Evolutionary conservation across 1,140 invertebrate genomes (phyloP), one percentile per base, ranked within the genome.

Genomic region (Ooceraea biroi): DNA sequence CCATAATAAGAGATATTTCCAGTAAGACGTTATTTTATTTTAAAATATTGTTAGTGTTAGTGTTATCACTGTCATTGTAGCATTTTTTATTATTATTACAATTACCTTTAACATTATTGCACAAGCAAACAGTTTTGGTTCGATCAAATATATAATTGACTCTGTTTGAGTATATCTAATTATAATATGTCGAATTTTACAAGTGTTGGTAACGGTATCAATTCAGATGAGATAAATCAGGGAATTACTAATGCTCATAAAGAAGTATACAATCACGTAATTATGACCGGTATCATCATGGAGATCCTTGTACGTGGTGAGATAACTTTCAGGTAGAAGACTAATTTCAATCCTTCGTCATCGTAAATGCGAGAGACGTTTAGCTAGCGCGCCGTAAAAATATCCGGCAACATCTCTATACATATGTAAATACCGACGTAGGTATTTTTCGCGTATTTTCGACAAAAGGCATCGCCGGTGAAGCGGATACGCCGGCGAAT

Each of bases 391-490:
- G 22, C 19, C 36, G 76, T 80, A 80, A 80, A 80, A 80, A 69
- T 80, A 69, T 46, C 25, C 36, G 52, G 8, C 76, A 50, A 80
- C 69, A 71, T 80, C 76, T 80, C 65, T 71, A 80, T 80, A 80
- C 50, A 80, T 80, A 80, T 80, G 76, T 80, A 80, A 80, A 80
- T 80, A 69, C 36, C 76, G 65, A 46, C 52, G 65, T 80, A 71
- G 76, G 25, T 80, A 80, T 71, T 80, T 80, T 80, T 80, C 76
- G 65, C 76, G 50, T 80, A 80, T 77, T 77, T 87, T 87, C 76
- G 71, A 87, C 85, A 86, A 87, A 86, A 69, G 48, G 41, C 46
- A 80, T 50, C 66, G 58, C 57, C 72, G 19, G 30, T 11, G 50
- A n/a, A 19, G 68, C 48, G 44, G 57, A 58, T 82, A 73, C 48